Percentiles rank a stretch among this genome's conserved stretches.
Evolutionary conservation across 2,113 vertebrate species (phyloP).

Genomic region (Columbina picui): DNA sequence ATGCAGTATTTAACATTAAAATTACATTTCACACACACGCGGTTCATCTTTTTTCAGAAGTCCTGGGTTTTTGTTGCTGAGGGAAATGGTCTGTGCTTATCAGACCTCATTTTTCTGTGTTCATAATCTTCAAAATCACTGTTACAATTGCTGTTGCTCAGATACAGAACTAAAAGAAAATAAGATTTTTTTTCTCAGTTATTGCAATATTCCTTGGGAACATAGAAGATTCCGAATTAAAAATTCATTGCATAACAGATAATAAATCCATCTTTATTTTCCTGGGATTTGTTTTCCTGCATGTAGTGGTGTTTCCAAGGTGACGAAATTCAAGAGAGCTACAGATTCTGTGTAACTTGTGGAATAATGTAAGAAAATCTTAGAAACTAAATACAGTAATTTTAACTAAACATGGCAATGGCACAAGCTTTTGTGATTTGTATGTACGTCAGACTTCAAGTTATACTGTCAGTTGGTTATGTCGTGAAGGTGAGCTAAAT

Average conservation of each 20-base stretch:
- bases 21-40: background rate
- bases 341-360: background rate
- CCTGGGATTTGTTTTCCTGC: conserved; percentile 8
- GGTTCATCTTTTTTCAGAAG: background rate
- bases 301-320: conserved; percentile 68
- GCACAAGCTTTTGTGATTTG: background rate
- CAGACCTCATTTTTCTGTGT: background rate
- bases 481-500: background rate
- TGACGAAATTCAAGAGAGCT: conserved; percentile 41
- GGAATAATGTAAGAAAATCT: background rate
- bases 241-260: background rate
- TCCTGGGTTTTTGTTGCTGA: background rate
- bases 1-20: background rate
- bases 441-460: background rate
- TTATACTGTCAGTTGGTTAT: background rate
- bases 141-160: background rate
- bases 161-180: background rate
- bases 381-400: background rate
- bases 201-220: background rate
- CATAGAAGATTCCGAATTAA: background rate
- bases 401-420: background rate
- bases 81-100: background rate
- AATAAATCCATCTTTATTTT: conserved; percentile 11
- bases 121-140: background rate
- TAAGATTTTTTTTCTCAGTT: background rate